Evolutionary conservation across 2,113 vertebrate genomes (phyloP).

Genomic region (Pteronura brasiliensis): DNA sequence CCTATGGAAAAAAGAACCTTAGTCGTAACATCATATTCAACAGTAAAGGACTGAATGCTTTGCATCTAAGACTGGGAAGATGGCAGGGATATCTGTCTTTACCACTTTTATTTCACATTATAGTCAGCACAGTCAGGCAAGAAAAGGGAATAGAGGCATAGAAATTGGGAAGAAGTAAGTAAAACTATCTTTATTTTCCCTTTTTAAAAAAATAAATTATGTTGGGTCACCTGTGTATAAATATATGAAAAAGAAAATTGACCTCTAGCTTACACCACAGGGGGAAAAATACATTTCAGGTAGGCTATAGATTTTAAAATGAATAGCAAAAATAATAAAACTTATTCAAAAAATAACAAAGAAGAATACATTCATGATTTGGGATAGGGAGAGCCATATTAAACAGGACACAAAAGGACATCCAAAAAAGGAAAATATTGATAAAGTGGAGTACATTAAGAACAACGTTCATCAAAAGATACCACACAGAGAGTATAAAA

Average conservation of each 20-base stretch:
- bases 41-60: not conserved
- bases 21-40: not conserved
- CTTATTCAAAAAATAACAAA: constrained; percentile 20
- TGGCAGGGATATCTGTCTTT: not conserved
- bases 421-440: not conserved
- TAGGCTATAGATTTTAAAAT: not conserved
- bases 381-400: not conserved
- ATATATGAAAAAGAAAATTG: not conserved
- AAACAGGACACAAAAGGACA: not conserved
- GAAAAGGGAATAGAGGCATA: not conserved
- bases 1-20: not conserved
- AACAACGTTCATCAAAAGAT: constrained; percentile 6
- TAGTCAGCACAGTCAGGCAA: not conserved
- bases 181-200: not conserved
- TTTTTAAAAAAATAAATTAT: not conserved
- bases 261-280: not conserved
- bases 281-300: not conserved
- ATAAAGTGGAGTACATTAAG: not conserved
- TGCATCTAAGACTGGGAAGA: not conserved
- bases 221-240: not conserved
- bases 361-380: not conserved
- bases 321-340: not conserved
- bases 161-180: not conserved
- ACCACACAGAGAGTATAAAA: not conserved
- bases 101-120: not conserved